Conservation (phyloP, 2,113 vertebrate genomes). For the Alethe castanea region DNA sequence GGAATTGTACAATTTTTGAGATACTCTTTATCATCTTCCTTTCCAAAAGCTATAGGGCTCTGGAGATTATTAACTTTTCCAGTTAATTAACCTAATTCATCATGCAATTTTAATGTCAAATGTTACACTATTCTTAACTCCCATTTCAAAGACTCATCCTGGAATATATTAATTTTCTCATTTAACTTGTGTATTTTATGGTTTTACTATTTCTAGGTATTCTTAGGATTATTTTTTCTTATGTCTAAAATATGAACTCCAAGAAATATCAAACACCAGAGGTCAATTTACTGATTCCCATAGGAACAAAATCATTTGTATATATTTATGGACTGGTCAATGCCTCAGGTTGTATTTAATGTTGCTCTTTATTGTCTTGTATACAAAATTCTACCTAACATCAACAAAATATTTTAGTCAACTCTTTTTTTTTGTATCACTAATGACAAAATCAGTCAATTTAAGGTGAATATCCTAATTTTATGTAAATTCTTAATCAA, state of each 20-base stretch:
- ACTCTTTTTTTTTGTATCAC: accelerated
- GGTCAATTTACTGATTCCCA: not conserved
- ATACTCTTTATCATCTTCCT: not conserved
- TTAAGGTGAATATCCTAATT: not conserved
- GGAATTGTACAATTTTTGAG: not conserved
- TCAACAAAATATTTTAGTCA: not conserved
- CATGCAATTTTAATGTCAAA: constrained; percentile 49
- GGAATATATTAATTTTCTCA: constrained; percentile 18
- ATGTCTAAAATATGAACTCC: not conserved
- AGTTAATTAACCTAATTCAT: constrained; percentile 65
- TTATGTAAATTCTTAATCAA: not conserved
- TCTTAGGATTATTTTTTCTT: not conserved
- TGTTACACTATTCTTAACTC: constrained; percentile 28
- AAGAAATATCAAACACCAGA: not conserved
- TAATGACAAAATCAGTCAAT: not conserved
- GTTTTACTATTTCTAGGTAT: not conserved
- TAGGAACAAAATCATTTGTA: not conserved
- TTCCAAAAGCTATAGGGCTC: constrained; percentile 2
- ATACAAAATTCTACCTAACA: not conserved
- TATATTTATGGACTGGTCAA: not conserved
- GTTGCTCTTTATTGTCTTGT: not conserved
- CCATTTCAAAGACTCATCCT: constrained; percentile 7
- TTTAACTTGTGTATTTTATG: constrained; percentile 1
- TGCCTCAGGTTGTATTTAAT: not conserved
- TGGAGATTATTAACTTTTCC: constrained; percentile 42